Percentiles rank a stretch among this genome's conserved stretches.
These are phyloP conservation scores for Carpatolechia fugitivella DNA, from an alignment of 2,888 invertebrate genomes.

Conservation along the genomic window DNA sequence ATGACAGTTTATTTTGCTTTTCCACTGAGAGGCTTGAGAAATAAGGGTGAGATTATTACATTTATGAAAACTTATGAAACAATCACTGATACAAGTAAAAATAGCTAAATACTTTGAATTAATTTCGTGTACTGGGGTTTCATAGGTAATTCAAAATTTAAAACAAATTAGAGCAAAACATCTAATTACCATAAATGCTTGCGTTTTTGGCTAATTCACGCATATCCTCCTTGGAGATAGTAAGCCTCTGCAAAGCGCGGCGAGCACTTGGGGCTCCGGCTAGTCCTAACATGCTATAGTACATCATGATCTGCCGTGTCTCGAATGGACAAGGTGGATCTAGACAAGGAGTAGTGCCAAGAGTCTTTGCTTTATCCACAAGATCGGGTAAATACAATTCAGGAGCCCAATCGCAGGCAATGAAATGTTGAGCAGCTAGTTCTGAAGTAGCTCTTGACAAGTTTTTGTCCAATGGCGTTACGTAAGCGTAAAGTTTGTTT, in stretches of 20 bases:
- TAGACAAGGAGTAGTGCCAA: slow-evolving; percentile 55
- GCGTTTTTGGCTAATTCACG: slow-evolving; percentile 33
- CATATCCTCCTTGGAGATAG: slow-evolving; percentile 36
- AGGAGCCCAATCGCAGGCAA: slow-evolving; percentile 46
- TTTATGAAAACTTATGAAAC: too few relatives aligned
- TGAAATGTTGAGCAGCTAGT: slow-evolving; percentile 18
- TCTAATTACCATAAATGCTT: slow-evolving; percentile 2
- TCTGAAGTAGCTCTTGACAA: slow-evolving; percentile 20
- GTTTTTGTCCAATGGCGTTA: slow-evolving; percentile 29
- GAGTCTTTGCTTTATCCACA: slow-evolving; percentile 22
- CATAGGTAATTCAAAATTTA: too few relatives aligned
- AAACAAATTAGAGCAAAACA: neutral
- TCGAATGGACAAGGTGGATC: slow-evolving; percentile 52
- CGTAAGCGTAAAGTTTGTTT: slow-evolving; percentile 34
- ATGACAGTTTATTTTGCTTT: too few relatives aligned
- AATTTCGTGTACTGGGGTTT: too few relatives aligned
- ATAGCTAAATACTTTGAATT: too few relatives aligned
- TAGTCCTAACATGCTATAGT: slow-evolving; percentile 48
- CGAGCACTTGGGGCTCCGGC: slow-evolving; percentile 45
- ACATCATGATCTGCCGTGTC: slow-evolving; percentile 52
- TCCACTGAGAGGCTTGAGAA: too few relatives aligned
- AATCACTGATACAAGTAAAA: too few relatives aligned
- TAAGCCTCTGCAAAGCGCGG: slow-evolving; percentile 43
- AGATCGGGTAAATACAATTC: slow-evolving; percentile 20
- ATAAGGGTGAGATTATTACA: too few relatives aligned